Percentiles rank a stretch among this genome's conserved stretches.
Evolutionary conservation across 2,888 invertebrate species (phyloP).

Genomic region (Melipona bicolor): DNA sequence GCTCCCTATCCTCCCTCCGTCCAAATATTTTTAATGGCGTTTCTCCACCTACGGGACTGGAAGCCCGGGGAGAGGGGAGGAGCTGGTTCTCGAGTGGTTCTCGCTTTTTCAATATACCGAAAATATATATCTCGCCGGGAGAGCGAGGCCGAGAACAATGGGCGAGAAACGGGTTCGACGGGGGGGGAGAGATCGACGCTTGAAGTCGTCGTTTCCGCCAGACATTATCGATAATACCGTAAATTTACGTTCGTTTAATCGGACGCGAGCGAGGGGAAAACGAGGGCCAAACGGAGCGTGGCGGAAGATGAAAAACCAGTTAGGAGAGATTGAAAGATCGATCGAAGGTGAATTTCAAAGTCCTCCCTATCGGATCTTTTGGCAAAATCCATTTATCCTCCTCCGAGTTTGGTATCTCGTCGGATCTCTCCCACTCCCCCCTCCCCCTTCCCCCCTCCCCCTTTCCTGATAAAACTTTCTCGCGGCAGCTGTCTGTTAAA

Average conservation of each 20-base stretch:
- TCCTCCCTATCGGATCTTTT: neutral
- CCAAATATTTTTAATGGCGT: constrained; percentile 57
- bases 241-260: neutral
- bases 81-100: constrained; percentile 42
- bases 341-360: constrained; percentile 20
- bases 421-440: neutral
- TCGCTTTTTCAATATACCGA: constrained; percentile 22
- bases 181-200: constrained; percentile 4
- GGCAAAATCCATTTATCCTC: constrained; percentile 46
- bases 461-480: constrained; percentile 16
- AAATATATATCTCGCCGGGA: neutral
- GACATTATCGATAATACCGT: constrained; percentile 23
- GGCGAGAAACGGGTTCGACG: too few species aligned
- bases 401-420: constrained; percentile 7
- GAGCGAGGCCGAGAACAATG: too few species aligned
- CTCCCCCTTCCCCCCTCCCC: neutral
- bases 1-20: constrained; percentile 12
- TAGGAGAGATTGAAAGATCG: constrained; percentile 35
- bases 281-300: neutral
- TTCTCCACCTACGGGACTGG: constrained; percentile 43
- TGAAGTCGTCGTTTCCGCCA: constrained; percentile 3
- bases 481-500: neutral
- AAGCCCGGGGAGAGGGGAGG: neutral
- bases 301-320: neutral
- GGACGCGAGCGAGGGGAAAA: neutral